These are phyloP conservation scores for Stenotaenia linearis DNA, from an alignment of 2,888 invertebrate genomes.

Conservation along the genomic window DNA sequence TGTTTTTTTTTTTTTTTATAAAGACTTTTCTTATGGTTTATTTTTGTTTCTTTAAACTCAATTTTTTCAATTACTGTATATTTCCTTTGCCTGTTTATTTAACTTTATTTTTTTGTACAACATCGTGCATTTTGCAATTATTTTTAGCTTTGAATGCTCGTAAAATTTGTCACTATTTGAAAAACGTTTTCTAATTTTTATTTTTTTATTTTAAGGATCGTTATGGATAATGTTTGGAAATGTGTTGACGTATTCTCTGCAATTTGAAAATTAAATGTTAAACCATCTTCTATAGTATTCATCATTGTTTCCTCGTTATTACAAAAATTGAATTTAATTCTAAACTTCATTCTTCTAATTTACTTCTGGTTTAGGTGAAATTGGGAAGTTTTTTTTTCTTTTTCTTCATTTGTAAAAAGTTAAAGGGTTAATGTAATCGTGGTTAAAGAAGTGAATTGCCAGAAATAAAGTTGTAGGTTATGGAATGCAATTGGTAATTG, in stretches of 20 bases:
- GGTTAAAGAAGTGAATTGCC: not conserved
- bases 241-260: not conserved
- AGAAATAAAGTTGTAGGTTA: not conserved
- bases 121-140: not conserved
- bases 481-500: not conserved
- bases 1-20: no score
- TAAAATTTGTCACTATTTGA: not conserved
- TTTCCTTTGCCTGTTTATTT: no score
- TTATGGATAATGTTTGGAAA: not conserved
- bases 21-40: no score
- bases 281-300: not conserved
- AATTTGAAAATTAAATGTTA: not conserved
- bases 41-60: no score
- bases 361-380: not conserved
- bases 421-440: slow-evolving; percentile 1
- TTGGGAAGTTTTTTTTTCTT: not conserved
- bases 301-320: not conserved
- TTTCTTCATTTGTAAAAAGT: not conserved
- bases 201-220: not conserved
- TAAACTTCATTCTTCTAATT: not conserved
- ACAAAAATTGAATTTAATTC: not conserved
- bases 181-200: not conserved
- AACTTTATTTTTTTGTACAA: no score
- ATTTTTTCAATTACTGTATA: no score
- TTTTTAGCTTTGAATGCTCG: not conserved